Base-by-base conservation (phyloP, 2,113 vertebrate genomes). In the Zosterops pallidus region DNA sequence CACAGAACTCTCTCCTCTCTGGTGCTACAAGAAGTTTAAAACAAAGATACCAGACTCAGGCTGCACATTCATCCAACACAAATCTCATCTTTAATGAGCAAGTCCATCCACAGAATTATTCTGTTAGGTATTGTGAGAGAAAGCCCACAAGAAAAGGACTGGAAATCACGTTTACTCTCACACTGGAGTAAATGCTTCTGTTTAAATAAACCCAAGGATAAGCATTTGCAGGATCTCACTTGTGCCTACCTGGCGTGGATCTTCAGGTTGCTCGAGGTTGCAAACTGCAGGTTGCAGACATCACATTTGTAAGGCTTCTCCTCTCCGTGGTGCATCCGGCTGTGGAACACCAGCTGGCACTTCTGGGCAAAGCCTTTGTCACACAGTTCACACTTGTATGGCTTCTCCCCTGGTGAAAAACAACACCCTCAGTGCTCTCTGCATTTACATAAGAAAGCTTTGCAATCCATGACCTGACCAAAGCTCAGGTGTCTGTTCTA, bases 341-440 rank as follows among this genome's bases (percentile, higher is more conserved):
- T 99, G 95, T 99, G 99, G 96, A 99, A 99, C 87, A 99, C 98
- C 39, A 99, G 95, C 97, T 99, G 98, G 92, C 99, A 99, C 97
- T 99, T 99, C 96, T 99, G 99, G 75, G 98, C 98, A 97, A 99
- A 99, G 88, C 98, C 98, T 98, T 99, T 99, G 90, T 98, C 98
- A 24, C 98, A 99, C 11, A 98, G 96, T 56, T 98, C 98, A 94
- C 98, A 99, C 77, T 98, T 98, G 91, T 98, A 99, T 83, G 98
- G 98, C 97, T 98, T 98, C 96, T 99, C 98, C 95, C 98, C 98
- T 98, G 69, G 67, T 9, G 75, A 86, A 81, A 65, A 97, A 95
- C 26, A 90, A 67, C 90, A 69, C 56, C 84, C 47, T 55, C 21
- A 59, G 70, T 60, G 76, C 85, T 75, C 47, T 69, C 62, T 68